phyloP scores from a whole-genome alignment of 2,797 vertebrate species.

The Lacerta agilis region DNA sequence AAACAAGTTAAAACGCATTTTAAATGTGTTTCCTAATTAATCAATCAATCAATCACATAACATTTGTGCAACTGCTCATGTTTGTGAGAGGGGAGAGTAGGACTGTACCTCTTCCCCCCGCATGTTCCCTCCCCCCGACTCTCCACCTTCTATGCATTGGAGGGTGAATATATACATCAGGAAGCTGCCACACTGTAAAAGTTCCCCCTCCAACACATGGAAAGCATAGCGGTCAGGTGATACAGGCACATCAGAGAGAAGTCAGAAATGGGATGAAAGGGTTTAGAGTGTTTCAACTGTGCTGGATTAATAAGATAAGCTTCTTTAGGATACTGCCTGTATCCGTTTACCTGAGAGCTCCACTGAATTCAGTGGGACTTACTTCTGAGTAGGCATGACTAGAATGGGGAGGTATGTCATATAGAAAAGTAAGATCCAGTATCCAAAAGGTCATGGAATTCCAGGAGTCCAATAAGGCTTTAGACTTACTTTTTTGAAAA shows the following conservation, averaged over 20 bases:
- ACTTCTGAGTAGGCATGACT: neutral
- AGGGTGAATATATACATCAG: neutral
- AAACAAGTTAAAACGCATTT: neutral
- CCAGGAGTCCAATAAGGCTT: neutral
- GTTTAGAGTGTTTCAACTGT: neutral
- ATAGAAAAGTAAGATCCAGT: neutral
- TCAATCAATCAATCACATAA: neutral
- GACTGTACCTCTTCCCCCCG: neutral
- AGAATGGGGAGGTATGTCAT: neutral
- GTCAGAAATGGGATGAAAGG: neutral
- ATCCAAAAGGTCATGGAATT: neutral
- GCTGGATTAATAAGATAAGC: neutral
- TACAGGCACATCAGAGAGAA: neutral
- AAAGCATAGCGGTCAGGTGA: neutral
- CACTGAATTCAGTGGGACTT: neutral
- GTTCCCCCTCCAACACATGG: neutral
- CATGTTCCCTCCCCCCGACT: neutral
- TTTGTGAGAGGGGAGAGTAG: neutral
- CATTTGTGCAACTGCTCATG: neutral
- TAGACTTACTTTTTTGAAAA: neutral
- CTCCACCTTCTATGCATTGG: neutral
- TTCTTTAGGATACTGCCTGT: neutral
- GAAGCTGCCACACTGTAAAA: neutral
- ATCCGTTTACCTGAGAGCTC: neutral
- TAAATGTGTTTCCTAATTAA: conserved; percentile 9